Conservation (phyloP, 2,113 vertebrate species). For the Amphilophus citrinellus region DNA sequence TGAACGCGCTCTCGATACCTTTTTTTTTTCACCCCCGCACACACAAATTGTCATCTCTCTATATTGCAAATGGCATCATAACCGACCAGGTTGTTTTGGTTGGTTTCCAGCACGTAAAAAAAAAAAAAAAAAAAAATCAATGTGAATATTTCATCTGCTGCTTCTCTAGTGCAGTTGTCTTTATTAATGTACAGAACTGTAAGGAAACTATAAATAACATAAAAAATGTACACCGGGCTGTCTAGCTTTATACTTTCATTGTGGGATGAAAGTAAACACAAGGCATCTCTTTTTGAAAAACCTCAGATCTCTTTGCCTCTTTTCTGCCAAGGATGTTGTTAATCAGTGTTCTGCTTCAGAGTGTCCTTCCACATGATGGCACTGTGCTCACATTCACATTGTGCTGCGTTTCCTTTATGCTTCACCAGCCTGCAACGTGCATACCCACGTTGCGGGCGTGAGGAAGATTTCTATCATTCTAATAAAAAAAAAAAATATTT, state of each 20-base stretch:
- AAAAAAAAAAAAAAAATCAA: conserved; percentile 35
- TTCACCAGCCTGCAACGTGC: conserved; percentile 29
- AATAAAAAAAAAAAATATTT: conserved; percentile 21
- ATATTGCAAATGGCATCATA: conserved; percentile 13
- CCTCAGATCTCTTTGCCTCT: conserved; percentile 40
- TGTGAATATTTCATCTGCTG: conserved; percentile 51
- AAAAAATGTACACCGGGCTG: conserved; percentile 47
- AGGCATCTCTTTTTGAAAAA: conserved; percentile 49
- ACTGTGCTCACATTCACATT: conserved; percentile 72
- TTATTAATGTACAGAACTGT: conserved; percentile 56
- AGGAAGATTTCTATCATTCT: background rate
- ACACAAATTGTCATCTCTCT: background rate
- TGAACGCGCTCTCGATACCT: background rate
- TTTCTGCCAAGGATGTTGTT: conserved; percentile 40
- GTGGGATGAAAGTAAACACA: conserved; percentile 64
- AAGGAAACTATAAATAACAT: conserved; percentile 51
- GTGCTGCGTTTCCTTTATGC: conserved; percentile 20
- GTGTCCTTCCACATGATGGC: conserved; percentile 74
- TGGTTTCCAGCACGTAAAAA: conserved; percentile 19
- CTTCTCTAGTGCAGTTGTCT: conserved; percentile 12
- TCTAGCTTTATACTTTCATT: conserved; percentile 41
- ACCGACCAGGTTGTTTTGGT: conserved; percentile 24
- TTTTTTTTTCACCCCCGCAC: background rate
- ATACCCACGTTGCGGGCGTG: conserved; percentile 3
- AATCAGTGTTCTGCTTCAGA: conserved; percentile 28